A percentile compares a stretch with the other conserved stretches of the same genome.
phyloP scores from a whole-genome alignment of 2,888 invertebrate species.

The Meiosimyza platycephala region DNA sequence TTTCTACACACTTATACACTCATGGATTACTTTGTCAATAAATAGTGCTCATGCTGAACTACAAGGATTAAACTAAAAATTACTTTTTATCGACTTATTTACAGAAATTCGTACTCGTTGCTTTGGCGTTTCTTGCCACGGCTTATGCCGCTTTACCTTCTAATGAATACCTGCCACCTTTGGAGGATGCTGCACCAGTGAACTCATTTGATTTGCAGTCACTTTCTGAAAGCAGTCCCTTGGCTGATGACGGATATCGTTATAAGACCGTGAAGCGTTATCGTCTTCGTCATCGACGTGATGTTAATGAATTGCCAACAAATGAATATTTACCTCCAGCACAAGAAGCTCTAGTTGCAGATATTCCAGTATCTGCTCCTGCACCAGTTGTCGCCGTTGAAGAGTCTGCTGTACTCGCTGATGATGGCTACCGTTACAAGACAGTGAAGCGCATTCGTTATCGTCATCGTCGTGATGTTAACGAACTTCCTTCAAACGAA shows the following conservation, averaged over 20 bases:
- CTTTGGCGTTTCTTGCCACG: slow-evolving; percentile 41
- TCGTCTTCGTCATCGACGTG: slow-evolving; percentile 47
- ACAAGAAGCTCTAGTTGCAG: slow-evolving; percentile 33
- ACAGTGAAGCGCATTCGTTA: slow-evolving; percentile 42
- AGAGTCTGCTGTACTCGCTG: slow-evolving; percentile 39
- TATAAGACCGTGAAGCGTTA: slow-evolving; percentile 47
- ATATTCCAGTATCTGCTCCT: slow-evolving; percentile 35
- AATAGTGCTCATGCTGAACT: not conserved
- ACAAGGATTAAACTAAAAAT: slow-evolving; percentile 3
- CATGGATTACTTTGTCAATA: not conserved
- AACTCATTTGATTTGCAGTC: slow-evolving; percentile 40
- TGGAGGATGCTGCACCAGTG: slow-evolving; percentile 38
- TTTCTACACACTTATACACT: not conserved
- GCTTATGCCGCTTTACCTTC: slow-evolving; percentile 41
- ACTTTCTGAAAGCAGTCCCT: slow-evolving; percentile 36
- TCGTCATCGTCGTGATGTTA: slow-evolving; percentile 46
- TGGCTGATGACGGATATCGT: slow-evolving; percentile 48
- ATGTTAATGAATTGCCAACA: slow-evolving; percentile 45
- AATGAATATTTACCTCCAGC: slow-evolving; percentile 48
- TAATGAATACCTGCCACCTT: slow-evolving; percentile 43
- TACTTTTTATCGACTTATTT: slow-evolving; percentile 4
- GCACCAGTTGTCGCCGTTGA: slow-evolving; percentile 22
- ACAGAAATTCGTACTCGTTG: slow-evolving; percentile 40
- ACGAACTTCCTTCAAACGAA: slow-evolving; percentile 41
- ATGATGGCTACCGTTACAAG: slow-evolving; percentile 46